phyloP scores from a whole-genome alignment of 2,113 vertebrate genomes.

The Penelope pileata region DNA sequence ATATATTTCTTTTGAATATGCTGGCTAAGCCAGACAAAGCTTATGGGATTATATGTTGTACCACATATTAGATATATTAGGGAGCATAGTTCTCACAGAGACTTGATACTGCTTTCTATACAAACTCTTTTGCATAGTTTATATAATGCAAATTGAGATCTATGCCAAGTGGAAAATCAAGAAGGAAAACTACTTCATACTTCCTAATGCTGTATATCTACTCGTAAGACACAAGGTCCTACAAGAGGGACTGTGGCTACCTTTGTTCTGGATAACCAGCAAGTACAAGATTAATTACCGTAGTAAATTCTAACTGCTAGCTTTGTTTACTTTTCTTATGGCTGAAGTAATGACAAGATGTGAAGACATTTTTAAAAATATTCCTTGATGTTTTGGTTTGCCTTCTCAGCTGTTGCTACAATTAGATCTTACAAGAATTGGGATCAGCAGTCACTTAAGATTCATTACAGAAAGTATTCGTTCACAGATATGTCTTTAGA shows the following conservation, averaged over 20 bases:
- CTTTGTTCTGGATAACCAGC: background rate
- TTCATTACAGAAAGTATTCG: background rate
- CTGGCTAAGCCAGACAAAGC: background rate
- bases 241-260: background rate
- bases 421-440: background rate
- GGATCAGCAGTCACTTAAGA: background rate
- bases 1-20: background rate
- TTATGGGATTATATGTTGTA: background rate
- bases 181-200: background rate
- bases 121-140: background rate
- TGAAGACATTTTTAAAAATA: background rate
- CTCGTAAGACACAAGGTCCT: background rate
- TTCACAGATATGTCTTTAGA: background rate
- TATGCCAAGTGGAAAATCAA: background rate
- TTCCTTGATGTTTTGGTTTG: background rate
- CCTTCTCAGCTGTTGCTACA: background rate
- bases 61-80: background rate
- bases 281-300: background rate
- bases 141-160: background rate
- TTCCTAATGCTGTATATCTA: background rate
- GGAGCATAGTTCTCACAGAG: background rate
- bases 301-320: background rate
- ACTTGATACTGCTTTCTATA: background rate
- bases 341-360: background rate
- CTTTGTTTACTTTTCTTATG: background rate